phyloP scores from a whole-genome alignment of 2,113 vertebrate species.

The Guaruba guarouba region DNA sequence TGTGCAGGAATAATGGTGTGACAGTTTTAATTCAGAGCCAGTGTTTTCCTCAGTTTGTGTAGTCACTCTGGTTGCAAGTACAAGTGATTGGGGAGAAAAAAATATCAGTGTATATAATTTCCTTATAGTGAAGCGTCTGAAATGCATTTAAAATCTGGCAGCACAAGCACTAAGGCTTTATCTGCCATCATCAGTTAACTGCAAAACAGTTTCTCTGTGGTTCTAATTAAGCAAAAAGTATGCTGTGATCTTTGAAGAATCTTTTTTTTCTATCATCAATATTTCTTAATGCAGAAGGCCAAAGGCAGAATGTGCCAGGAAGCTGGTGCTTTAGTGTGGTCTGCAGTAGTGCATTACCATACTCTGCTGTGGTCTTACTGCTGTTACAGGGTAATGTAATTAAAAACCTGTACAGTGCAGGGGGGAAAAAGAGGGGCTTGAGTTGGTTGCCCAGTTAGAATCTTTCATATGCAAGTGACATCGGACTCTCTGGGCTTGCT shows the following conservation, averaged over 20 bases:
- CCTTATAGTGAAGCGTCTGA: not conserved
- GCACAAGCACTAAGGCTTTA: not conserved
- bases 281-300: not conserved
- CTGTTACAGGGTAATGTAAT: not conserved
- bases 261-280: not conserved
- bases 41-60: not conserved
- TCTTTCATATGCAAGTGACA: not conserved
- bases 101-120: not conserved
- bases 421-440: not conserved
- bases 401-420: not conserved
- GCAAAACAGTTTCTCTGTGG: not conserved
- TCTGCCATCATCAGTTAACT: not conserved
- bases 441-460: not conserved
- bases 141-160: not conserved
- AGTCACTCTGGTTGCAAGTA: not conserved
- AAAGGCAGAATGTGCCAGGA: not conserved
- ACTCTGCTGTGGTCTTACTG: not conserved
- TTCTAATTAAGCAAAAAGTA: not conserved
- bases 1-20: not conserved
- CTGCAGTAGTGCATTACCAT: not conserved
- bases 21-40: not conserved
- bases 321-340: not conserved
- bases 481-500: not conserved
- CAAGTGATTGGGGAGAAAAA: fast-evolving
- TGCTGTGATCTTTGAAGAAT: not conserved